Conservation (phyloP, 1,140 invertebrate genomes). For the Danaus melanippus region DNA sequence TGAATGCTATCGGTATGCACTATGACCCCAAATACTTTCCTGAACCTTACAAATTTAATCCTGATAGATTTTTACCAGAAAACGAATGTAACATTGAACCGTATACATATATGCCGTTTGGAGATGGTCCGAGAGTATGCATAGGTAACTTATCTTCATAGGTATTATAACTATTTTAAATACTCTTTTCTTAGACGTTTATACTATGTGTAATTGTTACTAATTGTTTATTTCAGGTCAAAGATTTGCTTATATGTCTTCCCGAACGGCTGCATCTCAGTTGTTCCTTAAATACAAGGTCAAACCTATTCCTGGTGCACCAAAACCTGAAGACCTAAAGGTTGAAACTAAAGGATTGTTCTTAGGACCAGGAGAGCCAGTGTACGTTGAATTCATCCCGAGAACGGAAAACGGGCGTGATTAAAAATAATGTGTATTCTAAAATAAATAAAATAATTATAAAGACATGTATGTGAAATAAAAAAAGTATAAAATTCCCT, state of each 20-base stretch:
- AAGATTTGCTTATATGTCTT: constrained; percentile 22
- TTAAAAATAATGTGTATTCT: too few relatives aligned
- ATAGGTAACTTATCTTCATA: constrained; percentile 13
- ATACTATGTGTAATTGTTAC: constrained; percentile 1
- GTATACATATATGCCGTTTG: constrained; percentile 18
- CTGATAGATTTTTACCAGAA: constrained; percentile 22
- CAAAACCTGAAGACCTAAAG: constrained; percentile 17
- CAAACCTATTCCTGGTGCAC: constrained; percentile 11
- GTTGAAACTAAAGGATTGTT: constrained; percentile 23
- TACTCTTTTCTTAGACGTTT: not conserved
- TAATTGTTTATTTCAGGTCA: constrained; percentile 21
- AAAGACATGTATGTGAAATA: too few relatives aligned
- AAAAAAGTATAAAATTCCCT: too few relatives aligned
- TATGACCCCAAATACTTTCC: constrained; percentile 41
- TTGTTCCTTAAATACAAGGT: constrained; percentile 25
- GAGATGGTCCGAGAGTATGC: constrained; percentile 20
- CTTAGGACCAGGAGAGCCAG: constrained; percentile 16
- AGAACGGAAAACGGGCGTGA: not conserved
- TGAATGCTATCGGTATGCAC: constrained; percentile 61
- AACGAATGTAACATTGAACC: constrained; percentile 18
- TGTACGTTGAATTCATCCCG: constrained; percentile 13
- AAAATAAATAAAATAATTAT: too few relatives aligned
- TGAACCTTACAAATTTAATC: constrained; percentile 16
- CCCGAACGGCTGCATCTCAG: constrained; percentile 16
- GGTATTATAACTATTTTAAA: too few relatives aligned